phyloP scores from a whole-genome alignment of 2,888 invertebrate species.

The Eulithis testata region DNA sequence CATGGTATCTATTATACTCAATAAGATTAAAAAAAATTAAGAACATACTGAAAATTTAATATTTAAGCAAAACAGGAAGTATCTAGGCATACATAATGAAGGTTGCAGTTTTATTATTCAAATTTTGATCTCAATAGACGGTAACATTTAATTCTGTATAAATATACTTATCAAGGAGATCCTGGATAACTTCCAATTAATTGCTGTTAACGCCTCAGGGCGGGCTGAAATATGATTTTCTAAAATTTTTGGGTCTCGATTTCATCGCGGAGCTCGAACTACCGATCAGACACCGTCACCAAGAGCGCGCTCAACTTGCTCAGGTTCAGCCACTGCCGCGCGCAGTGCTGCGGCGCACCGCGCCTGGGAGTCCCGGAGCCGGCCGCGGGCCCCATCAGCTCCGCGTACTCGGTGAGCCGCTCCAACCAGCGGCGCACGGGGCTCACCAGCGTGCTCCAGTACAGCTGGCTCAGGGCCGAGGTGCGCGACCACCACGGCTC shows the following conservation, averaged over 20 bases:
- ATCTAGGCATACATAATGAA: too few species aligned
- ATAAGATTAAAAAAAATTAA: too few species aligned
- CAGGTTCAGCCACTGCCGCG: conserved; percentile 61
- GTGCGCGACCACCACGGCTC: conserved; percentile 64
- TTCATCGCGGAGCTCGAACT: conserved; percentile 23
- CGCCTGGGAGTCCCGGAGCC: conserved; percentile 20
- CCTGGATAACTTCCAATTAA: conserved; percentile 4
- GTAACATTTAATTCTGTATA: too few species aligned
- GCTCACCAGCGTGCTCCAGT: conserved; percentile 65
- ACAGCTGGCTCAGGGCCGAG: conserved; percentile 65
- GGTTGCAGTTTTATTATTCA: neutral
- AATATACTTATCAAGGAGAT: neutral
- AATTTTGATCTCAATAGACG: neutral
- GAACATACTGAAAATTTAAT: too few species aligned
- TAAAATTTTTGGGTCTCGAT: neutral
- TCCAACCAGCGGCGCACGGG: conserved; percentile 75
- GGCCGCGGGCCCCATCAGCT: conserved; percentile 30
- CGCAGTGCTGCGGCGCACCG: conserved; percentile 41
- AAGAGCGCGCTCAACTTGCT: conserved; percentile 61
- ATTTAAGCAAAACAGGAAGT: neutral
- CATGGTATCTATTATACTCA: too few species aligned
- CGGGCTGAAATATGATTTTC: neutral
- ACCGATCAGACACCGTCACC: conserved; percentile 67
- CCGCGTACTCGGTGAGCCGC: conserved; percentile 58
- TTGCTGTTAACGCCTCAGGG: conserved; percentile 7